Percentiles rank a stretch among this genome's conserved stretches.
phyloP scores from a whole-genome alignment of 2,113 vertebrate genomes.

The Scatophagus argus region DNA sequence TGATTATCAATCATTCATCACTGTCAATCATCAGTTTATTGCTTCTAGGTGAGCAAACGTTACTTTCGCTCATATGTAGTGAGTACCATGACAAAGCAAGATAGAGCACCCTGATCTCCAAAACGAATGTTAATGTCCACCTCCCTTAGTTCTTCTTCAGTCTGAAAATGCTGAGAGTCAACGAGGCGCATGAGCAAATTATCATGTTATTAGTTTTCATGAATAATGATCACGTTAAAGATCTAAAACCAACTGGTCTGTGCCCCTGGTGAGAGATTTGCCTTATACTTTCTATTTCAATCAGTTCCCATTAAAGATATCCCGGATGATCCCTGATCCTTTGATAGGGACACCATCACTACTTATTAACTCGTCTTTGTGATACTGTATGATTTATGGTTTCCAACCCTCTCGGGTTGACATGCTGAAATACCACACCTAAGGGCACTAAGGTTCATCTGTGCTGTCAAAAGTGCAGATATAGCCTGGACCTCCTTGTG shows the following conservation, averaged over 20 bases:
- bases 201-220: background rate
- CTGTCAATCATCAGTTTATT: conserved; percentile 13
- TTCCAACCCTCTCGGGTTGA: background rate
- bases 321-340: background rate
- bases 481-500: background rate
- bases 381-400: conserved; percentile 36
- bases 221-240: background rate
- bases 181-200: background rate
- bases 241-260: conserved; percentile 3
- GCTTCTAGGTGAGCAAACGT: background rate
- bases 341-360: conserved; percentile 8
- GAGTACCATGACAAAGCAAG: background rate
- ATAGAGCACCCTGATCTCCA: background rate
- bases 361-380: conserved; percentile 44
- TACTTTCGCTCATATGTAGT: background rate
- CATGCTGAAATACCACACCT: background rate
- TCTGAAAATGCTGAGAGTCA: background rate
- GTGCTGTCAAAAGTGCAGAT: conserved; percentile 41
- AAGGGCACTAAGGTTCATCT: conserved; percentile 55
- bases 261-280: background rate
- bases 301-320: conserved; percentile 2
- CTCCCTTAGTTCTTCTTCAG: background rate
- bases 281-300: conserved; percentile 3
- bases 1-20: conserved; percentile 12
- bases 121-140: background rate